Conservation (phyloP, 1,140 invertebrate species). For the Euglossa dilemma region DNA sequence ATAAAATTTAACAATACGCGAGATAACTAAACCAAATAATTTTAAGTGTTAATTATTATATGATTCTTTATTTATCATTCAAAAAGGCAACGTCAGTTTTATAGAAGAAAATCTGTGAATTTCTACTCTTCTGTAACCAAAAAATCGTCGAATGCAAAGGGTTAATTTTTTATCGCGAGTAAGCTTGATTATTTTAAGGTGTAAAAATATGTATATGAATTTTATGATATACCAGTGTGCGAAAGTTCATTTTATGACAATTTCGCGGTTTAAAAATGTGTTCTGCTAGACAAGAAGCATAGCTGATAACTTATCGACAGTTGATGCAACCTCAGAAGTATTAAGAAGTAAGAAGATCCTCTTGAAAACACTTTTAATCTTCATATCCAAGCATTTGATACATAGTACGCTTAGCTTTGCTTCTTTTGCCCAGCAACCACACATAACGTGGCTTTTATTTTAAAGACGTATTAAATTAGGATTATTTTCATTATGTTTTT, state of each 20-base stretch:
- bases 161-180: no score
- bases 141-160: no score
- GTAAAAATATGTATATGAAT: not conserved
- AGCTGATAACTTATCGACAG: constrained; percentile 40
- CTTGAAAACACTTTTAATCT: constrained; percentile 26
- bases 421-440: not conserved
- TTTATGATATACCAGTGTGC: not conserved
- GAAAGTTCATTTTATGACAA: not conserved
- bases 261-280: not conserved
- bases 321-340: constrained; percentile 33
- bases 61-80: no score
- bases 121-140: no score
- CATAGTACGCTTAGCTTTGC: constrained; percentile 28
- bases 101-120: no score
- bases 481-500: not conserved
- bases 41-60: no score
- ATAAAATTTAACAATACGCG: no score
- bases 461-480: not conserved
- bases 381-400: constrained; percentile 36
- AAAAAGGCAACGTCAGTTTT: no score
- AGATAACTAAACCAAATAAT: no score
- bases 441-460: not conserved
- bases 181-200: not conserved
- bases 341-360: constrained; percentile 24
- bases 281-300: not conserved